Base-by-base conservation (phyloP, 2,888 invertebrate genomes). In the Chrysopilus asiliformis region DNA sequence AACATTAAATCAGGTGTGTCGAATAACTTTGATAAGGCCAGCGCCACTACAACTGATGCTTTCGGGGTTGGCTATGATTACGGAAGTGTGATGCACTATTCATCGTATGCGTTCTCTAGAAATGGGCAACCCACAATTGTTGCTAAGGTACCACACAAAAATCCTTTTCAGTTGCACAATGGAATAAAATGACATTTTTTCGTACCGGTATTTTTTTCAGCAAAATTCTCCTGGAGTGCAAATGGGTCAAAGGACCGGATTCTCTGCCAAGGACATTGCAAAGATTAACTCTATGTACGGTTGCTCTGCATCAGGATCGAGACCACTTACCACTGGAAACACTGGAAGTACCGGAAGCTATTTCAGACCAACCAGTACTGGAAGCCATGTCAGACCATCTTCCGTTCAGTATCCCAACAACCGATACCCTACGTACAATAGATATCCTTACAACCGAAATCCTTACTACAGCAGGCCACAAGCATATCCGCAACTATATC, bases 11-110 rank as follows among this genome's bases (percentile, higher is more conserved):
- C 66, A 28, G 74, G 79, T 9, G 67, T 76, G 4, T 69, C 70
- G 51, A 66, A 63, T 34, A 85, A 85, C 59, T 85, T 85, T 57
- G 72, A 72, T 44, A 84, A 79, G 57, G 70, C 76, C 0, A 66
- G 68, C 4, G 49, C 64, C 6, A 60, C 65, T 7, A 64, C 59
- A 19, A 70, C 76, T 0, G 64, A 72, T 33, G 76, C 70, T n/a
- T 82, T 69, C 52, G 79, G 79, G 1, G 71, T 84, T 1, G 64
- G 69, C 0, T 85, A 85, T 51, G 85, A 85, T 57, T 85, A 79
- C 56, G 72, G 74, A 48, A 83, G 83, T 47, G 81, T 85, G 1
- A 83, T 85, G 83, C 85, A 85, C 53, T 85, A 85, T 57, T 83
- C 83, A 0, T 69, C 72, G 15, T 74, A 72, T 32, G 83, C 85